Conservation (phyloP, 2,888 invertebrate genomes). For the Pammene aurita region DNA sequence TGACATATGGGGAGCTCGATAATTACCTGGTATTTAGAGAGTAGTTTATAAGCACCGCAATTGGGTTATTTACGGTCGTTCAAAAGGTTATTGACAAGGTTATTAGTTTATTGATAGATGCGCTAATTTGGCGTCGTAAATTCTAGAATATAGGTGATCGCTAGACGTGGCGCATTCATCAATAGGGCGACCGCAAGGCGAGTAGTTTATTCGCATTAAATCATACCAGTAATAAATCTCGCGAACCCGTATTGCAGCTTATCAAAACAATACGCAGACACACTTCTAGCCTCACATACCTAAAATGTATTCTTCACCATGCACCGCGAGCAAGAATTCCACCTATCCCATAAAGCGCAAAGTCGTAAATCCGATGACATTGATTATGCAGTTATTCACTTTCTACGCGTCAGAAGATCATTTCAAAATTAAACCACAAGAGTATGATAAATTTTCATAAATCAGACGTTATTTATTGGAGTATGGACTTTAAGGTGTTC, state of each 20-base stretch:
- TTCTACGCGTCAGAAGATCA: slow-evolving; percentile 60
- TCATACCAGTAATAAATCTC: slow-evolving; percentile 81
- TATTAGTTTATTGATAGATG: slow-evolving; percentile 45
- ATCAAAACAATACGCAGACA: slow-evolving; percentile 84
- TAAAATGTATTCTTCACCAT: slow-evolving; percentile 67
- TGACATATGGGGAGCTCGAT: slow-evolving; percentile 31
- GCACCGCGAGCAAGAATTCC: slow-evolving; percentile 53
- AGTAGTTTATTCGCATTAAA: slow-evolving; percentile 84
- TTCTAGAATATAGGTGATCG: slow-evolving; percentile 60
- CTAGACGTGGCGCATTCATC: slow-evolving; percentile 77
- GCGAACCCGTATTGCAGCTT: slow-evolving; percentile 82
- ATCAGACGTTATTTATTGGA: slow-evolving; percentile 81
- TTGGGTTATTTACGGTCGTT: background rate
- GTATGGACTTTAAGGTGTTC: slow-evolving; percentile 80
- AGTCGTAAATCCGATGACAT: slow-evolving; percentile 62
- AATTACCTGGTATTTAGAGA: slow-evolving; percentile 28
- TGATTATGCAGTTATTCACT: slow-evolving; percentile 54
- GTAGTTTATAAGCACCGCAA: slow-evolving; percentile 27
- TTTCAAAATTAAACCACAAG: slow-evolving; percentile 83
- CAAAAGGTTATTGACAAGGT: slow-evolving; percentile 31
- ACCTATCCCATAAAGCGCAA: slow-evolving; percentile 60
- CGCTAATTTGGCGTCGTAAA: slow-evolving; percentile 46
- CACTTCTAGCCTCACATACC: slow-evolving; percentile 69
- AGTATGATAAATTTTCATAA: slow-evolving; percentile 83
- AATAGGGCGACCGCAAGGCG: slow-evolving; percentile 73